These are phyloP conservation scores for Deilephila porcellus DNA, from an alignment of 2,888 invertebrate species.

Conservation along the genomic window DNA sequence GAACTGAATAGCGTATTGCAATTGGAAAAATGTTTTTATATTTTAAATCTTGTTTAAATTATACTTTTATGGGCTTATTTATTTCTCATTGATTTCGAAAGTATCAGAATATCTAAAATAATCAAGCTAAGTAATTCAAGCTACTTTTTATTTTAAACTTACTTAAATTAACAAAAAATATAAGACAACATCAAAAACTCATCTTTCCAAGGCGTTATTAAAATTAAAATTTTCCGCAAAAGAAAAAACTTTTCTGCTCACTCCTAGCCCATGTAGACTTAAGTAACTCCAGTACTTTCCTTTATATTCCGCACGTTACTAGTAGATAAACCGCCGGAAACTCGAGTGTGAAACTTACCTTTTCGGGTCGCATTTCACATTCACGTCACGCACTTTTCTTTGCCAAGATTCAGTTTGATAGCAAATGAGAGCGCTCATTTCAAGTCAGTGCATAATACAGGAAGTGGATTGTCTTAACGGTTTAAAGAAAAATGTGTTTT, in stretches of 20 bases:
- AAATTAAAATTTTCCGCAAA: too few relatives aligned
- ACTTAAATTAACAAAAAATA: too few relatives aligned
- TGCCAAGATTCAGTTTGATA: conserved; percentile 48
- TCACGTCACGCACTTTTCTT: conserved; percentile 48
- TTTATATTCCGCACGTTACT: background rate
- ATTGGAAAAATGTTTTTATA: background rate
- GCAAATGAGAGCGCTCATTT: conserved; percentile 43
- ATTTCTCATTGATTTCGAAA: background rate
- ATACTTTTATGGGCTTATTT: background rate
- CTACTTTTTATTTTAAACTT: too few relatives aligned
- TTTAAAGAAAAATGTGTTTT: conserved; percentile 13
- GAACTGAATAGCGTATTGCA: background rate
- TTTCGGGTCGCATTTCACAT: conserved; percentile 33
- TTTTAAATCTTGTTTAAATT: background rate
- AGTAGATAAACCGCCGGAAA: background rate
- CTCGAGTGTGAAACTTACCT: conserved; percentile 14
- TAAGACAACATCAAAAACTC: too few relatives aligned
- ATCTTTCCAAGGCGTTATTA: too few relatives aligned
- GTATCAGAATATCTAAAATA: too few relatives aligned
- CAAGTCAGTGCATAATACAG: conserved; percentile 38
- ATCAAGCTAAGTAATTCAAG: too few relatives aligned
- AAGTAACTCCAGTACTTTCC: background rate
- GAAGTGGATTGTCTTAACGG: conserved; percentile 4
- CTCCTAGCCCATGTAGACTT: too few relatives aligned
- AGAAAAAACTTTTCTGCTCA: too few relatives aligned